Evolutionary conservation across 1,140 invertebrate genomes (phyloP).

Genomic region (Dreissena polymorpha): DNA sequence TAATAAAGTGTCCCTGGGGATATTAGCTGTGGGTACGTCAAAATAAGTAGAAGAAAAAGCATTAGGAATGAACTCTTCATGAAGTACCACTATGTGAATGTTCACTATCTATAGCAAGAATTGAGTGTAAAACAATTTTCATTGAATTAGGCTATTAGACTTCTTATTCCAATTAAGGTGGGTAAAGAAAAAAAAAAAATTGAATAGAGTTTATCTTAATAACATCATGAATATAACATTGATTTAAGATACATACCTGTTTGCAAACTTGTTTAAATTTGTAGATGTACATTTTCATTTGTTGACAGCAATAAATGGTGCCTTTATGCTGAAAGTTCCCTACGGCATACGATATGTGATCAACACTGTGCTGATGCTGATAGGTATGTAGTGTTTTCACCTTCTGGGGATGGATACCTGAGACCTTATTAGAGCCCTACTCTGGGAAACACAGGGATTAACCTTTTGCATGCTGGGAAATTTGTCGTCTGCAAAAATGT

Average conservation of each 20-base stretch:
- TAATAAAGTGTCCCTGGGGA: background rate
- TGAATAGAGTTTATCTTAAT: background rate
- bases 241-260: background rate
- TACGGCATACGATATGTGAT: constrained; percentile 63
- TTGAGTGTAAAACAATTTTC: too few species aligned
- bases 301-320: constrained; percentile 70
- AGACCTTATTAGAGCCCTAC: background rate
- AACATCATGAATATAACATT: background rate
- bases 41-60: too few species aligned
- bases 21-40: background rate
- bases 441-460: too few species aligned
- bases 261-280: too few species aligned
- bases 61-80: too few species aligned
- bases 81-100: too few species aligned
- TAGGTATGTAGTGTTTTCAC: constrained; percentile 58
- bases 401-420: background rate
- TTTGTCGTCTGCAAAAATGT: too few species aligned
- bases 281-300: constrained; percentile 9
- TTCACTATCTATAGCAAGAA: too few species aligned
- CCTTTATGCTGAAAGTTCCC: constrained; percentile 67
- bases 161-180: too few species aligned
- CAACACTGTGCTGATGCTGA: constrained; percentile 71
- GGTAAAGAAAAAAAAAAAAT: too few species aligned
- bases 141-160: too few species aligned
- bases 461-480: too few species aligned